Evolutionary conservation across 1,140 invertebrate genomes (phyloP).

Genomic region (Eumaeus atala): DNA sequence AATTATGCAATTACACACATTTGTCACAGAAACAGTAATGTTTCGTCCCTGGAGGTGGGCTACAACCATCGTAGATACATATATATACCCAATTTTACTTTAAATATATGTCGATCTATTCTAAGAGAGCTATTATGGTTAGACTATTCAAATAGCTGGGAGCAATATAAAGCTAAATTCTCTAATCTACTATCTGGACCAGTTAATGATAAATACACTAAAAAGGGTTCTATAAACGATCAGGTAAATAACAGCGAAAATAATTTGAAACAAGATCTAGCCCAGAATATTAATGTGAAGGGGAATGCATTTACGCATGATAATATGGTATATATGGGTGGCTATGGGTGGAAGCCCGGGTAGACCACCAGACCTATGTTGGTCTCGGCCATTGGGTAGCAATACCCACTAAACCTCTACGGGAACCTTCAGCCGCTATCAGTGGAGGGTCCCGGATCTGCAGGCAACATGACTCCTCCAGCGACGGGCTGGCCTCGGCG

Average conservation of each 20-base stretch:
- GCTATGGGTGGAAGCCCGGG: no score
- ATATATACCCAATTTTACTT: no score
- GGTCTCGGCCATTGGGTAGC: no score
- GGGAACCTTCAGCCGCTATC: no score
- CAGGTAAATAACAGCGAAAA: not conserved
- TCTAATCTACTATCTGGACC: not conserved
- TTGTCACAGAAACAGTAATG: conserved; percentile 1
- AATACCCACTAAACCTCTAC: no score
- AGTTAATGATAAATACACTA: not conserved
- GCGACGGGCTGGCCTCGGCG: no score
- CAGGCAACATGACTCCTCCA: no score
- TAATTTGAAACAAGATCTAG: not conserved
- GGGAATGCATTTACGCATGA: no score
- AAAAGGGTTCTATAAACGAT: not conserved
- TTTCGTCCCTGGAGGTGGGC: conserved; percentile 9
- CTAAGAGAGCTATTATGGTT: not conserved
- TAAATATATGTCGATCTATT: not conserved
- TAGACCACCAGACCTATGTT: no score
- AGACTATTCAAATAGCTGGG: not conserved
- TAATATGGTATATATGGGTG: no score
- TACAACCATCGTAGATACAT: not conserved
- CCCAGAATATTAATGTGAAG: not conserved
- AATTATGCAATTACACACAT: conserved; percentile 5
- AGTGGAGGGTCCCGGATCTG: no score
- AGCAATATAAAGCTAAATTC: not conserved